phyloP scores from a whole-genome alignment of 2,797 vertebrate genomes.

The Lutjanus campechanus region DNA sequence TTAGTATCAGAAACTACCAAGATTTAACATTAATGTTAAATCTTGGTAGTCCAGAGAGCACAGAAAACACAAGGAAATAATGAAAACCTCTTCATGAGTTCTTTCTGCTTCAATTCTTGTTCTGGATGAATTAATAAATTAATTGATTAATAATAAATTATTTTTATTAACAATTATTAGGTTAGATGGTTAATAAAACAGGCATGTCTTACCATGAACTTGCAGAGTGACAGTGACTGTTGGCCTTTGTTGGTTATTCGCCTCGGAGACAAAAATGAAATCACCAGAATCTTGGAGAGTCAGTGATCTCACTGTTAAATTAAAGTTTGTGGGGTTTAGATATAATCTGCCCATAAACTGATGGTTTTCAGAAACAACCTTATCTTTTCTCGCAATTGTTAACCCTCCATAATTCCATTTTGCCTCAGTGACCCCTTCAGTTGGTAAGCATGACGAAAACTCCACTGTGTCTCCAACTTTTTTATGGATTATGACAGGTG shows the following conservation, averaged over 20 bases:
- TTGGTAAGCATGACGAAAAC: slow-evolving; percentile 9
- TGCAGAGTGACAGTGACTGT: slow-evolving; percentile 10
- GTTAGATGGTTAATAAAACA: not conserved
- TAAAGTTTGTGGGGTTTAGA: not conserved
- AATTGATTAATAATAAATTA: not conserved
- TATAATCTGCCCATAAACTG: slow-evolving; percentile 13
- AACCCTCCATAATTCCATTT: fast-evolving
- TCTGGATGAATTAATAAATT: not conserved
- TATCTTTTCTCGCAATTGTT: fast-evolving
- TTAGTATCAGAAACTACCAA: no score
- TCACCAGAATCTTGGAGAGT: slow-evolving; percentile 54
- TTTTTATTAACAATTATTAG: not conserved
- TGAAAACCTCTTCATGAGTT: not conserved
- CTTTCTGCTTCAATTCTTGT: no score
- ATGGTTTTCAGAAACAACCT: fast-evolving
- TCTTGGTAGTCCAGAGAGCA: not conserved
- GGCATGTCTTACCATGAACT: slow-evolving; percentile 53
- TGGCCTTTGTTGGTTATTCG: fast-evolving
- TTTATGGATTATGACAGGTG: slow-evolving; percentile 2
- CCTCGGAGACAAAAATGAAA: not conserved
- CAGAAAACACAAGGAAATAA: not conserved
- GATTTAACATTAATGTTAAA: no score
- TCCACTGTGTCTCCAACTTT: slow-evolving; percentile 51
- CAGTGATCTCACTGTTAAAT: slow-evolving; percentile 58
- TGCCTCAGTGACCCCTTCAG: fast-evolving